Conservation (phyloP, 1,140 invertebrate genomes). For the Hestina assimilis region DNA sequence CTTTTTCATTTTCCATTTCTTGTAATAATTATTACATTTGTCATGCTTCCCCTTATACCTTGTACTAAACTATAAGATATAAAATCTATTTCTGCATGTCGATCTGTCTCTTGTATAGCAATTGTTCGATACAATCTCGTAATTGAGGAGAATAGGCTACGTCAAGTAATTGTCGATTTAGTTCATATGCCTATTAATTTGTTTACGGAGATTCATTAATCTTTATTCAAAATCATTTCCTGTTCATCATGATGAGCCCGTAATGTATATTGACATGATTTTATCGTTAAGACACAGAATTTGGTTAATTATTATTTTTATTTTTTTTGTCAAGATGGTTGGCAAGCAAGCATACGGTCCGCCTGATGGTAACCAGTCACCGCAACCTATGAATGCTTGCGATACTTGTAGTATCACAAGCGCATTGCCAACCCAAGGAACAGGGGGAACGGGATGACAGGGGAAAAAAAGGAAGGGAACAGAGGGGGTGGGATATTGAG, state of each 20-base stretch:
- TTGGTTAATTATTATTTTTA: too few relatives aligned
- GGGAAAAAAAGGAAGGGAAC: too few relatives aligned
- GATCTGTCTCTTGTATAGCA: slow-evolving; percentile 41
- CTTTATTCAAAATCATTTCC: slow-evolving; percentile 6
- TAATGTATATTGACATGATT: not conserved
- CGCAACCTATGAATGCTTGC: too few relatives aligned
- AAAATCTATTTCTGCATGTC: slow-evolving; percentile 61
- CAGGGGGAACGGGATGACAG: too few relatives aligned
- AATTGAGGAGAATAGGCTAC: slow-evolving; percentile 13
- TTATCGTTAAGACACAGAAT: too few relatives aligned
- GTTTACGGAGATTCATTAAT: slow-evolving; percentile 21
- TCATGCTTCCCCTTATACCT: slow-evolving; percentile 1
- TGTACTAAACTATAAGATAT: slow-evolving; percentile 38
- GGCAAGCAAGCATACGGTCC: too few relatives aligned
- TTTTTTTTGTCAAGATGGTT: too few relatives aligned
- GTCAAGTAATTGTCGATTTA: slow-evolving; percentile 21
- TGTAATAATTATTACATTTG: not conserved
- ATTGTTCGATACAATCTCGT: slow-evolving; percentile 24
- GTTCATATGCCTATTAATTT: slow-evolving; percentile 23
- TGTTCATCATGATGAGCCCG: not conserved
- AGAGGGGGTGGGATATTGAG: too few relatives aligned
- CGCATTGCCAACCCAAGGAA: too few relatives aligned
- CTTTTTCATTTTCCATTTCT: too few relatives aligned
- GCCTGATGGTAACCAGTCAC: too few relatives aligned
- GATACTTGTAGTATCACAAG: too few relatives aligned